Evolutionary conservation across 1,140 invertebrate genomes (phyloP).

Genomic region (Drosophila saltans): DNA sequence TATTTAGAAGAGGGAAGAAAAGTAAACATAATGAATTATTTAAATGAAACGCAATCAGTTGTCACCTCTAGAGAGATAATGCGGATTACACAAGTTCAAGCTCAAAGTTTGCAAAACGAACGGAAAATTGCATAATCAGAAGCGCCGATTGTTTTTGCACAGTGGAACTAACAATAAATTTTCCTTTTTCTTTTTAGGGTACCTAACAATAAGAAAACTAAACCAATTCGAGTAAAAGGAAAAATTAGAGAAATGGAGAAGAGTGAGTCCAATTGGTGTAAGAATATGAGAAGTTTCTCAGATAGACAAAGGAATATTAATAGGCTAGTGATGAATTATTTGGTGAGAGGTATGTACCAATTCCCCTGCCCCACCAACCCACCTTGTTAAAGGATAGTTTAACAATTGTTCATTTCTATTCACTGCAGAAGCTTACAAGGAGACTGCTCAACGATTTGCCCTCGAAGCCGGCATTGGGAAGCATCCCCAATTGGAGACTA

Average conservation of each 20-base stretch:
- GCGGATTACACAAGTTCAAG: conserved; percentile 3
- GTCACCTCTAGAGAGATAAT: neutral
- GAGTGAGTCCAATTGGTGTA: conserved; percentile 35
- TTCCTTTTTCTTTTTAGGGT: conserved; percentile 1
- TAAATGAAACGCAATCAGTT: neutral
- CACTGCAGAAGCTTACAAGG: conserved; percentile 56
- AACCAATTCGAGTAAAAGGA: neutral
- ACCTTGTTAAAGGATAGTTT: no score
- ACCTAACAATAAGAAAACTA: conserved; percentile 3
- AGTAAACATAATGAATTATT: no score
- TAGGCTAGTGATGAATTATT: conserved; percentile 59
- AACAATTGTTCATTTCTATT: no score
- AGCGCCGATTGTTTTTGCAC: neutral
- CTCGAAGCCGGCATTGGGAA: conserved; percentile 34
- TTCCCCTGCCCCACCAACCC: neutral
- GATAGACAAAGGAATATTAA: conserved; percentile 55
- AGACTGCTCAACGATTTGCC: conserved; percentile 47
- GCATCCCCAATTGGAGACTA: conserved; percentile 16
- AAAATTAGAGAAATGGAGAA: neutral
- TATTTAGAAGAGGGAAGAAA: no score
- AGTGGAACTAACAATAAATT: neutral
- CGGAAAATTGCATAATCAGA: conserved; percentile 2
- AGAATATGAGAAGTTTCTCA: conserved; percentile 63
- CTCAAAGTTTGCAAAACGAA: conserved; percentile 3
- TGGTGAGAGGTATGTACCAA: conserved; percentile 43